These are phyloP conservation scores for Myotis brandtii DNA, from an alignment of 2,113 vertebrate species.

Conservation along the genomic window DNA sequence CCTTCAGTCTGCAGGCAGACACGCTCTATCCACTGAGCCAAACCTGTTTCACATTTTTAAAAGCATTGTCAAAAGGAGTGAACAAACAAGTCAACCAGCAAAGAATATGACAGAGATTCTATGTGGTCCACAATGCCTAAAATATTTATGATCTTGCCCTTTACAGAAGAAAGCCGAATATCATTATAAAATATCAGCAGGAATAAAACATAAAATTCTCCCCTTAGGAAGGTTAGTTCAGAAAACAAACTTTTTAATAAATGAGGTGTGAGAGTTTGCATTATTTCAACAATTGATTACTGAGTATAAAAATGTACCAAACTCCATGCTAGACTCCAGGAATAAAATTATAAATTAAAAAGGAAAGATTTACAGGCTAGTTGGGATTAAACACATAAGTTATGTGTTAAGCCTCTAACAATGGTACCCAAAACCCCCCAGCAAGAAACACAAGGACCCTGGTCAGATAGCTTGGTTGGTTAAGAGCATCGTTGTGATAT, in stretches of 20 bases:
- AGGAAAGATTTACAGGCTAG: neutral
- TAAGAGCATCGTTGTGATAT: neutral
- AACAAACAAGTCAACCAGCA: neutral
- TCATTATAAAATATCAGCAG: neutral
- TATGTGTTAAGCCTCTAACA: neutral
- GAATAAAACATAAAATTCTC: neutral
- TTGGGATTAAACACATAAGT: neutral
- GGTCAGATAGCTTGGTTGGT: neutral
- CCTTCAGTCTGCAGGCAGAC: no score
- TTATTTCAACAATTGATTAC: slow-evolving; percentile 11
- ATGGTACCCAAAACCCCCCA: neutral
- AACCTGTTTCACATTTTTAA: slow-evolving; percentile 12
- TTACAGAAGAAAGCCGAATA: neutral
- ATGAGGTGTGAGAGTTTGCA: neutral
- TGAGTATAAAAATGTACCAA: neutral
- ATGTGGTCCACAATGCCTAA: neutral
- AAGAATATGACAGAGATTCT: neutral
- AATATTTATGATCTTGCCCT: neutral
- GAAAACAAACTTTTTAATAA: slow-evolving; percentile 12
- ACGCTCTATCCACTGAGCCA: no score
- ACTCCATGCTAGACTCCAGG: neutral
- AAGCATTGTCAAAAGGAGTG: neutral
- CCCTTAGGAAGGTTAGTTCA: slow-evolving; percentile 1
- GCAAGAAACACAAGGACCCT: neutral
- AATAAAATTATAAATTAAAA: slow-evolving; percentile 30